phyloP scores from a whole-genome alignment of 2,113 vertebrate genomes.

The Coturnix japonica region DNA sequence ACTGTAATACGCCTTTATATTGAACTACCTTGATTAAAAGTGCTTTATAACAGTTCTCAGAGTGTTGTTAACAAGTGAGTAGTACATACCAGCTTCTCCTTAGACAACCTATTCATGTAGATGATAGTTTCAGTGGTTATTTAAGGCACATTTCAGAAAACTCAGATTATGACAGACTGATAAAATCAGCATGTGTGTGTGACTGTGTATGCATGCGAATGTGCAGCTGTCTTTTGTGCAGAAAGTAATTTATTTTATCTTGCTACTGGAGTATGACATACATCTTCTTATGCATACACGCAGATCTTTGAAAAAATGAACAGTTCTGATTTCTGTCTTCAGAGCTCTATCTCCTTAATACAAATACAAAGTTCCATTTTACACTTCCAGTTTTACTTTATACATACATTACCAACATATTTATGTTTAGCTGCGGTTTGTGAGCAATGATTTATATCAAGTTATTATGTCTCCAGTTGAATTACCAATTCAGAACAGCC shows the following conservation, averaged over 20 bases:
- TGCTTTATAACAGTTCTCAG: background rate
- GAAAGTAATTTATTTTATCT: constrained; percentile 75
- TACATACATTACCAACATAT: constrained; percentile 10
- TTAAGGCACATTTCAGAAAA: constrained; percentile 59
- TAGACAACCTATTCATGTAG: constrained; percentile 30
- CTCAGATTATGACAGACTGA: constrained; percentile 39
- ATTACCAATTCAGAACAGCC: constrained; percentile 1
- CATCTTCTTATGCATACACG: constrained; percentile 7
- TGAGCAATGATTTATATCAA: background rate
- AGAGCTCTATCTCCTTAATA: background rate
- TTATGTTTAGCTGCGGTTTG: constrained; percentile 22
- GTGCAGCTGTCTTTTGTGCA: background rate
- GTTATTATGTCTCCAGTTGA: constrained; percentile 2
- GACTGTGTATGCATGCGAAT: constrained; percentile 17
- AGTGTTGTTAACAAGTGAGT: constrained; percentile 43
- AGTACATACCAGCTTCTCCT: constrained; percentile 47
- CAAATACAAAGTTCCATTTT: background rate
- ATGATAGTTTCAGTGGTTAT: constrained; percentile 53
- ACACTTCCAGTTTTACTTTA: background rate
- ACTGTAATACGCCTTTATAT: background rate
- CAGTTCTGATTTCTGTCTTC: background rate
- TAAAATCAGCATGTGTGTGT: constrained; percentile 3
- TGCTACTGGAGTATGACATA: constrained; percentile 21
- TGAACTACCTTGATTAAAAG: constrained; percentile 51
- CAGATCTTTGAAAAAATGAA: background rate